Evolutionary conservation across 1,140 invertebrate genomes (phyloP).

Genomic region (Cotesia typhae): DNA sequence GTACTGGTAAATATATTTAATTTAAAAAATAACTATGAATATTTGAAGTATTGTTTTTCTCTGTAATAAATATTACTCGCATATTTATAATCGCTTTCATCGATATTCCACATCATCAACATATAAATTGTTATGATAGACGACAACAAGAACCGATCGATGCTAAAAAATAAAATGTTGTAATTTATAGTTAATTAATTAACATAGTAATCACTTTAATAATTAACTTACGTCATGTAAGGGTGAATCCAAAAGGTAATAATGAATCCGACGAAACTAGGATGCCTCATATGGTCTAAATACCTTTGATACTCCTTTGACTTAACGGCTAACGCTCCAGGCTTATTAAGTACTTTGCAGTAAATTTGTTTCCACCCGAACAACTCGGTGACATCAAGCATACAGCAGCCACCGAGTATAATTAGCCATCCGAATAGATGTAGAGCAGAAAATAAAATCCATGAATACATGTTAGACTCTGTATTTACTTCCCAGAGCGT

Average conservation of each 20-base stretch:
- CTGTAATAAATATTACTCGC: constrained; percentile 49
- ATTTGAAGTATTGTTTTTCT: constrained; percentile 44
- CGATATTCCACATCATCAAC: constrained; percentile 65
- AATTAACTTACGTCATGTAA: constrained; percentile 65
- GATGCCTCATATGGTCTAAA: constrained; percentile 68
- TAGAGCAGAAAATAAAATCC: constrained; percentile 61
- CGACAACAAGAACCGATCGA: constrained; percentile 65
- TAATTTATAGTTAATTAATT: constrained; percentile 32
- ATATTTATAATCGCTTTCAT: constrained; percentile 64
- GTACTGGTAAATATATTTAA: too few relatives aligned
- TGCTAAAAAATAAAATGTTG: constrained; percentile 57
- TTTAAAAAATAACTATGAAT: background rate
- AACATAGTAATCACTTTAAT: too few relatives aligned
- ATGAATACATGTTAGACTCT: constrained; percentile 54
- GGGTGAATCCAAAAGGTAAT: constrained; percentile 67
- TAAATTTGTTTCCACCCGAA: constrained; percentile 71
- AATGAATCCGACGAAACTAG: constrained; percentile 67
- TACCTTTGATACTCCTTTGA: constrained; percentile 61
- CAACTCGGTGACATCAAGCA: constrained; percentile 71
- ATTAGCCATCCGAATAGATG: constrained; percentile 69
- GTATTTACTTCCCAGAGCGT: constrained; percentile 66
- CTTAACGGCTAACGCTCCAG: constrained; percentile 61
- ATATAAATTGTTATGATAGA: constrained; percentile 65
- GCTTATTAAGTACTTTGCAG: constrained; percentile 62
- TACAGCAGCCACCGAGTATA: constrained; percentile 71